A percentile compares a stretch with the other conserved stretches of the same genome.
Conservation (phyloP, 2,113 vertebrate genomes). For the Bufo bufo region DNA sequence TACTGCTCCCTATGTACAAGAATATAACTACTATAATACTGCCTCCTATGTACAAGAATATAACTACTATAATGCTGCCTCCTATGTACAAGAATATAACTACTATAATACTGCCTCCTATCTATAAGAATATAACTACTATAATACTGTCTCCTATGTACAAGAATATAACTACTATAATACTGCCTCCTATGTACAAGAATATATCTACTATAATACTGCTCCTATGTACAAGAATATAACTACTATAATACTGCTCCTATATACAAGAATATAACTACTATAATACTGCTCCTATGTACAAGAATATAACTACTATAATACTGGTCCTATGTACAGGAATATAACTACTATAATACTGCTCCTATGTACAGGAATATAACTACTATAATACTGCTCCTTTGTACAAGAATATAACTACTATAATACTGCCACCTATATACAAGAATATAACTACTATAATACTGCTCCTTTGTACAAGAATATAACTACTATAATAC, state of each 20-base stretch:
- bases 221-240: background rate
- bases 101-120: background rate
- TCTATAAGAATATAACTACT: background rate
- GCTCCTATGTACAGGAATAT: background rate
- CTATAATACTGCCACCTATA: no score
- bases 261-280: constrained; percentile 1
- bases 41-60: no score
- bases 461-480: no score
- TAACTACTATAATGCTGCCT: no score
- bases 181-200: background rate
- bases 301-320: constrained; percentile 9
- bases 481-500: no score
- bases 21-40: no score
- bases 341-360: constrained; percentile 8
- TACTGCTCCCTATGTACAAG: no score
- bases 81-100: background rate
- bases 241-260: background rate
- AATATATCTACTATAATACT: constrained; percentile 4
- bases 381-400: background rate
- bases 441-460: no score
- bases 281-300: constrained; percentile 1
- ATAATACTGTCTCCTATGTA: background rate
- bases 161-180: constrained; percentile 9
- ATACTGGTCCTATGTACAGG: background rate
- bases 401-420: no score